Percentiles rank a stretch among this genome's conserved stretches.
These are phyloP conservation scores for Hapalemur alaotrensis DNA, from an alignment of 2,797 vertebrate genomes.

Conservation along the genomic window DNA sequence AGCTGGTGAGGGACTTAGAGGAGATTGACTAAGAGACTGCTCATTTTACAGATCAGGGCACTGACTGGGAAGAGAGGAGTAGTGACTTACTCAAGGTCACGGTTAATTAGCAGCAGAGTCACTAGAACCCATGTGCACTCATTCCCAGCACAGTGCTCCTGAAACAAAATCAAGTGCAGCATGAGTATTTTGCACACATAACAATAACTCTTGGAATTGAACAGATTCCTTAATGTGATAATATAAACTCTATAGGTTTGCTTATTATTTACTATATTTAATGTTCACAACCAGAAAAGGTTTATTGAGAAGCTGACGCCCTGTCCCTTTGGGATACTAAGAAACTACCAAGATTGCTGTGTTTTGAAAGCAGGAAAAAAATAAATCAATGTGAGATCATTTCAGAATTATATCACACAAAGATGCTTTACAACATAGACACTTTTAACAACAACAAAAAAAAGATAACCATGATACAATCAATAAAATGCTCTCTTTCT, in stretches of 20 bases:
- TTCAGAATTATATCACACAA: constrained; percentile 40
- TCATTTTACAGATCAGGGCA: neutral
- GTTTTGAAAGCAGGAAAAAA: neutral
- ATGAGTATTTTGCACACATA: neutral
- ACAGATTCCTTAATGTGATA: constrained; percentile 16
- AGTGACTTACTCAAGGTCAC: neutral
- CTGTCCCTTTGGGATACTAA: neutral
- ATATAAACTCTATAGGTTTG: neutral
- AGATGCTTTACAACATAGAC: neutral
- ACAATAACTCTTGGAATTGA: constrained; percentile 9
- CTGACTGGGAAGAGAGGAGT: neutral
- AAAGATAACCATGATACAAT: neutral
- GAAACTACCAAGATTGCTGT: neutral
- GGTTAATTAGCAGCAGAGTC: neutral
- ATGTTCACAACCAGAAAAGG: neutral
- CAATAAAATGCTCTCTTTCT: constrained; percentile 16
- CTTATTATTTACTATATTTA: constrained; percentile 21
- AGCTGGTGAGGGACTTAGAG: neutral
- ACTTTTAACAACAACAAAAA: constrained; percentile 26
- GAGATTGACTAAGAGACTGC: neutral
- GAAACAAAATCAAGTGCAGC: neutral
- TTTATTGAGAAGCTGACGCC: neutral
- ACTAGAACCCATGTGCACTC: neutral
- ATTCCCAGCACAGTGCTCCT: neutral
- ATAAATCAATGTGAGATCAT: neutral